phyloP scores from a whole-genome alignment of 2,113 vertebrate genomes.

The Anser brachyrhynchus region DNA sequence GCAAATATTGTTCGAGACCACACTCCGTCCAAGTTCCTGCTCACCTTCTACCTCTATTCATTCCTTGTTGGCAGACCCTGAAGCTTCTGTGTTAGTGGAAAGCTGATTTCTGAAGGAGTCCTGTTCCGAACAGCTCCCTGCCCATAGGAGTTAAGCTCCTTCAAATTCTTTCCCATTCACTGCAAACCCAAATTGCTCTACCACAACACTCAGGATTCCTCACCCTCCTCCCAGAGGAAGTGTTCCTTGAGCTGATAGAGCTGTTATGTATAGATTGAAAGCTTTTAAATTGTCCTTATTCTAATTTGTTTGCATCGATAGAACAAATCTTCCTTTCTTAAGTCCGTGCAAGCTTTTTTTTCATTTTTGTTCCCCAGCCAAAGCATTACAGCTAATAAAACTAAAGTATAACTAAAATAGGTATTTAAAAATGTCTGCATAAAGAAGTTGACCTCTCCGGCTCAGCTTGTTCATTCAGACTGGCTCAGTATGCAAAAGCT shows the following conservation, averaged over 20 bases:
- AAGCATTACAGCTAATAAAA: not conserved
- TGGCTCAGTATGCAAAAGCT: not conserved
- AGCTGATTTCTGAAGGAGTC: not conserved
- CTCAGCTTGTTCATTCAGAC: not conserved
- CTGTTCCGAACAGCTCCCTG: not conserved
- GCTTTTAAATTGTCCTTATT: not conserved
- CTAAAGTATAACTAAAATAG: not conserved
- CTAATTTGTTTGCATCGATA: not conserved
- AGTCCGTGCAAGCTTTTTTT: not conserved
- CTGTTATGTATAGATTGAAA: not conserved
- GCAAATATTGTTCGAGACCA: not conserved
- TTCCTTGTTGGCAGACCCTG: not conserved
- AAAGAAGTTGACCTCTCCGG: not conserved
- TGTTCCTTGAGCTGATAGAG: not conserved
- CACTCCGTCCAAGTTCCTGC: not conserved
- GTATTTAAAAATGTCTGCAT: not conserved
- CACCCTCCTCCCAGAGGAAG: not conserved
- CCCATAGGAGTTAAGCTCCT: not conserved
- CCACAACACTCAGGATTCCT: not conserved
- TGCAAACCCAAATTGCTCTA: not conserved
- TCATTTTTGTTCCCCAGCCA: not conserved
- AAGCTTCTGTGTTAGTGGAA: not conserved
- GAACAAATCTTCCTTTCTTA: not conserved
- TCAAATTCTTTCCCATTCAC: not conserved
- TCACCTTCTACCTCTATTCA: not conserved